A percentile compares a stretch with the other conserved stretches of the same genome.
These are phyloP conservation scores for Acrossocheilus fasciatus DNA, from an alignment of 2,797 vertebrate species.

Conservation along the genomic window DNA sequence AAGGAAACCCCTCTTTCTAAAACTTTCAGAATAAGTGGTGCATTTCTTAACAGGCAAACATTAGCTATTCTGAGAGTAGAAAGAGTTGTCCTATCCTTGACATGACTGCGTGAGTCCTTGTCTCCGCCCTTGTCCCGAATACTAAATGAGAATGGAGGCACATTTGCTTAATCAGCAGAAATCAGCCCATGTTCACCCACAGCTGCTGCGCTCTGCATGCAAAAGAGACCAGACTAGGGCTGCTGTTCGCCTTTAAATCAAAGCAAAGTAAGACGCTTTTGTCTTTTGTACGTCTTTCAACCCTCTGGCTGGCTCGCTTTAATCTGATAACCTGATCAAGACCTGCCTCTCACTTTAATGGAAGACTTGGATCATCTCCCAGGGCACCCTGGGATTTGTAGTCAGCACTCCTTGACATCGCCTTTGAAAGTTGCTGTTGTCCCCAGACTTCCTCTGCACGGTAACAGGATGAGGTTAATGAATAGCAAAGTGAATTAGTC, in stretches of 20 bases:
- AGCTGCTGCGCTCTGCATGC: constrained; percentile 20
- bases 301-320: constrained; percentile 57
- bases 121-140: constrained; percentile 21
- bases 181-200: constrained; percentile 15
- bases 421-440: constrained; percentile 63
- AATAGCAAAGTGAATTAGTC: constrained; percentile 60
- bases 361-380: constrained; percentile 59
- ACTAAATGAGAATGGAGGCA: constrained; percentile 15
- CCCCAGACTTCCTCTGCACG: constrained; percentile 52
- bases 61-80: constrained; percentile 16
- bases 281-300: constrained; percentile 63
- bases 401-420: constrained; percentile 73
- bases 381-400: constrained; percentile 70
- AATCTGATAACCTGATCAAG: constrained; percentile 63
- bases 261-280: constrained; percentile 56
- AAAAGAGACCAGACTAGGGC: constrained; percentile 24
- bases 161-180: constrained; percentile 38
- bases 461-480: constrained; percentile 73
- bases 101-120: constrained; percentile 8
- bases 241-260: constrained; percentile 38
- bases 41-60: neutral
- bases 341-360: constrained; percentile 67
- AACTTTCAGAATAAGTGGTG: neutral
- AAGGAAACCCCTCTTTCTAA: neutral
- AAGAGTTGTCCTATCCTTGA: constrained; percentile 36